Base-by-base conservation (phyloP, 2,797 vertebrate species). In the Pipistrellus pygmaeus region DNA sequence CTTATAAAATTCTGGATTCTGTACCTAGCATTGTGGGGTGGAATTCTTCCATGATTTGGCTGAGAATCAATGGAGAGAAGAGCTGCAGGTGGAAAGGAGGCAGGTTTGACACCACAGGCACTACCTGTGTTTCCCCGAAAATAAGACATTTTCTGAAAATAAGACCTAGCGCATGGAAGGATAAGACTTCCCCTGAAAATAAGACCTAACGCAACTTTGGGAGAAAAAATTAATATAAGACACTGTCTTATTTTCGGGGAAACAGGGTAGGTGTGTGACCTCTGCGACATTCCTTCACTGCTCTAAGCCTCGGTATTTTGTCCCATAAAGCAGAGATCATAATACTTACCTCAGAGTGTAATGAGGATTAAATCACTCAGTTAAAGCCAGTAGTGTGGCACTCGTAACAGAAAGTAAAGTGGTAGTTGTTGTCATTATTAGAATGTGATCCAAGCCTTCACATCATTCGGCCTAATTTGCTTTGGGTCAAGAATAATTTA, bases 1-100 rank as follows among this genome's bases (percentile, higher is more conserved):
- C 72, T 87, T 87, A 86, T 14, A 69, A 87, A 78, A 20, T 44
- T 85, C 62, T 44, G 66, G 60, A 93, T 55, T 80, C 57, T 82
- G 8, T 46, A 41, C 41, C 30, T 57, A 44, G 76, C 76, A 27
- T 48, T 73, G 8, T 35, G 46, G 48, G 44, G 78, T 38, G 8
- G 57, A 57, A n/a, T 69, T 51, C 51, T 68, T 83, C 32, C 48
- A 12, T 32, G 8, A 17, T 35, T 32, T 53, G 18, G 81, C 53
- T 62, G 41, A 69, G 53, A 87, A 38, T 32, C 35, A 48, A 44
- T 25, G n/a, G 44, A 44, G 86, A 91, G 30, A 25, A 38, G 12
- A 1, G 32, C 6, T 8, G 3, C 3, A 11, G 55, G 23, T 9
- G 2, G 14, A 27, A 25, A 71, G 14, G 0, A 5, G 32, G 23